Evolutionary conservation across 1,140 invertebrate genomes (phyloP), one percentile per base, ranked within the genome.

Genomic region (Gonatopus flavifemur): DNA sequence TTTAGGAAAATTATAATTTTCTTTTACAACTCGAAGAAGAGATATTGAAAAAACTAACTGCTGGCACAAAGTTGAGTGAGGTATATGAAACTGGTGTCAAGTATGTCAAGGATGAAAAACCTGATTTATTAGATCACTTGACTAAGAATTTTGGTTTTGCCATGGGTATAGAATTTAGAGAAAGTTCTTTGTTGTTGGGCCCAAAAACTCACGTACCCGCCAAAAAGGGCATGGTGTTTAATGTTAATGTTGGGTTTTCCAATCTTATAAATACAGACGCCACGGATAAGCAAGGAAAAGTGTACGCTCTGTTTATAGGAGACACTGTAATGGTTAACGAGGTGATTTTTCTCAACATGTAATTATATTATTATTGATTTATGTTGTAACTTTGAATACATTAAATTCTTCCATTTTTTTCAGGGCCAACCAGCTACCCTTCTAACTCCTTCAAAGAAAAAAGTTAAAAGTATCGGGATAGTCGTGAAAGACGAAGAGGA

Each of bases 101-200:
- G 45, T 87, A 86, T 68, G 89, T 96, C 0, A 95, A 96, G 69
- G 88, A 90, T 57, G 88, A 97, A 58, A 92, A 94, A 66, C 87
- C 94, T 12, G 81, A 86, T 43, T 80, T 99, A 56, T 74, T 93
- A 0, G 93, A 97, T 55, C 95, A 94, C 74, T 79, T 99, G 35
- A 97, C 93, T 0, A 98, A 98, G 75, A 93, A 85, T 59, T 90
- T 97, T 78, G 96, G 95, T 75, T 88, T 98, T 81, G 93, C 86
- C 0, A 98, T 94, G 86, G 98, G 98, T 7, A 93, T 99, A 64
- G 97, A 99, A 76, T 99, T 99, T 76, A 86, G 96, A 39, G 98
- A 99, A 76, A 90, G 90, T 59, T 92, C 92, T 0, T 81, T 99
- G 25, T 80, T 96, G 0, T 93, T 99, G 65, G 91, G 89, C 2